Percentiles rank a stretch among this genome's conserved stretches.
phyloP scores from a whole-genome alignment of 1,140 invertebrate species.

The Pseudoatta argentina region DNA sequence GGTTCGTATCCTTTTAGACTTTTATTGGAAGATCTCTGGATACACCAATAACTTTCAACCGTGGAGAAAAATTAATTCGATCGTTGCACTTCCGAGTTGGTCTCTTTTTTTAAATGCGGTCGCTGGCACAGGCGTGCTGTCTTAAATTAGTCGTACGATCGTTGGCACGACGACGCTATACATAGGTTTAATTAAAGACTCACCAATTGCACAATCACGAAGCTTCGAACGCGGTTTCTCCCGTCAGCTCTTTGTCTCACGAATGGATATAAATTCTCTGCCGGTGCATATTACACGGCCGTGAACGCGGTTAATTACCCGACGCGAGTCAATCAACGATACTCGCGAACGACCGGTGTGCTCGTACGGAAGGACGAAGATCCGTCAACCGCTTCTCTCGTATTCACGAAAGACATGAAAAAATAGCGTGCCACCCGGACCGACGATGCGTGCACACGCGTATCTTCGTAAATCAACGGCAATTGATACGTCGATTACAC shows the following conservation, averaged over 20 bases:
- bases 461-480: conserved; percentile 58
- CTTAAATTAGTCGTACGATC: conserved; percentile 51
- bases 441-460: conserved; percentile 27
- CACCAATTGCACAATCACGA: conserved; percentile 48
- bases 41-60: neutral
- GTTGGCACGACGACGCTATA: conserved; percentile 42
- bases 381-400: neutral
- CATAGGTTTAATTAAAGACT: conserved; percentile 52
- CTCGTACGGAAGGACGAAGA: neutral
- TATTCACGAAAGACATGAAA: conserved; percentile 12
- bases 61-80: neutral
- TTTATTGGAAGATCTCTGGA: neutral
- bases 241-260: conserved; percentile 2
- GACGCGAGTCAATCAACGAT: conserved; percentile 49
- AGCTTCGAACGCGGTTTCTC: conserved; percentile 11
- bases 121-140: conserved; percentile 11
- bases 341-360: neutral
- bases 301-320: conserved; percentile 51
- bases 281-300: conserved; percentile 20
- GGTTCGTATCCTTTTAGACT: too few relatives aligned
- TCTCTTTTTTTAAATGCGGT: conserved; percentile 22
- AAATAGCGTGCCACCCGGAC: conserved; percentile 34
- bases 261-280: neutral
- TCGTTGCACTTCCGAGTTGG: conserved; percentile 24
- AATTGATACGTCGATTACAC: conserved; percentile 53